These are phyloP conservation scores for Chelonus formosanus DNA, from an alignment of 2,888 invertebrate genomes.

Conservation along the genomic window DNA sequence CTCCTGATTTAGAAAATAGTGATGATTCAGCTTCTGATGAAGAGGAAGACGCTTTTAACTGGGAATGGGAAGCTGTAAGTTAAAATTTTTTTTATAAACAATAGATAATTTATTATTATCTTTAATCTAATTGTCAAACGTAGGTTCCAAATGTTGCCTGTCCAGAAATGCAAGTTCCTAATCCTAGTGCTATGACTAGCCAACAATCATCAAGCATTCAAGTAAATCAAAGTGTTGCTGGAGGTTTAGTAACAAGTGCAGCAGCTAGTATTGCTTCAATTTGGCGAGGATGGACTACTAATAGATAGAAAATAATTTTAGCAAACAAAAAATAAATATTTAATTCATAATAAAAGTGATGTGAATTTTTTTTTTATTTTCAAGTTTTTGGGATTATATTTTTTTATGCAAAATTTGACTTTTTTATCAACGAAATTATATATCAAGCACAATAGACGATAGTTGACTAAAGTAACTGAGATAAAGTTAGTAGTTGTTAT, in stretches of 20 bases:
- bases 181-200: slow-evolving; percentile 56
- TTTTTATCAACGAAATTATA: slow-evolving; percentile 23
- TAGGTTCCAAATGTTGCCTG: slow-evolving; percentile 70
- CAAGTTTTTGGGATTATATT: slow-evolving; percentile 16
- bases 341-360: slow-evolving; percentile 6
- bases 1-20: slow-evolving; percentile 71
- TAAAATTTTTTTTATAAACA: not conserved
- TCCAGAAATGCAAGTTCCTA: slow-evolving; percentile 66
- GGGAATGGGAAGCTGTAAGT: slow-evolving; percentile 83
- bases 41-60: slow-evolving; percentile 75
- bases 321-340: slow-evolving; percentile 16
- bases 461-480: not conserved
- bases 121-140: not conserved
- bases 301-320: slow-evolving; percentile 61
- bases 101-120: no score
- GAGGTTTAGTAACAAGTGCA: slow-evolving; percentile 81
- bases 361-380: slow-evolving; percentile 3
- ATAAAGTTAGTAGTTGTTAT: not conserved
- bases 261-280: slow-evolving; percentile 84
- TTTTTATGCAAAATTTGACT: slow-evolving; percentile 22
- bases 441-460: slow-evolving; percentile 18
- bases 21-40: slow-evolving; percentile 77
- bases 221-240: slow-evolving; percentile 70
- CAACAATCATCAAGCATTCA: slow-evolving; percentile 61
- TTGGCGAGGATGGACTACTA: slow-evolving; percentile 78